Percentiles rank a stretch among this genome's conserved stretches.
phyloP scores from a whole-genome alignment of 2,113 vertebrate genomes.

The Scopus umbretta region DNA sequence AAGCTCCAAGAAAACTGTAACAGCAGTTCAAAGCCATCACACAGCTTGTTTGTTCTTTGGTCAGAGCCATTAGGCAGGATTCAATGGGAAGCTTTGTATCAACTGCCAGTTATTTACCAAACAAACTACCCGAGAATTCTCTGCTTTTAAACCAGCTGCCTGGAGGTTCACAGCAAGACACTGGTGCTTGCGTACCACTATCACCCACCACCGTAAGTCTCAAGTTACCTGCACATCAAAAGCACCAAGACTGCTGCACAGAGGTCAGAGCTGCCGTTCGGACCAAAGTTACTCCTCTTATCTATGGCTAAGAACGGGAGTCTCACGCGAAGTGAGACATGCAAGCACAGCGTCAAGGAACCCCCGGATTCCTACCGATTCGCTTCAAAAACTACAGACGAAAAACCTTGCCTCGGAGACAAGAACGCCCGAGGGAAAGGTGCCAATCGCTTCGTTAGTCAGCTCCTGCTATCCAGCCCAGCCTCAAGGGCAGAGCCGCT shows the following conservation, averaged over 20 bases:
- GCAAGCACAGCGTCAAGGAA: background rate
- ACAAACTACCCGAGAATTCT: background rate
- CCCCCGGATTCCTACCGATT: background rate
- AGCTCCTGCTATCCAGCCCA: background rate
- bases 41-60: background rate
- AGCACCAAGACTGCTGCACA: background rate
- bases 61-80: background rate
- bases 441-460: background rate
- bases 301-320: background rate
- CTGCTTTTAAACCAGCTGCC: background rate
- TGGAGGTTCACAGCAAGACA: background rate
- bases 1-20: background rate
- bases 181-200: too few species aligned
- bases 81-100: background rate
- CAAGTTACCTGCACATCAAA: background rate
- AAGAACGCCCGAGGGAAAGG: background rate
- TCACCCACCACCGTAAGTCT: background rate
- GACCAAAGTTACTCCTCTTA: background rate
- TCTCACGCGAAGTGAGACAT: fast-evolving
- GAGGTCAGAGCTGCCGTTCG: background rate
- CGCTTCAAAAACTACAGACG: fast-evolving
- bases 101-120: background rate
- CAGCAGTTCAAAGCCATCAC: background rate
- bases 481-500: constrained; percentile 31
- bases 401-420: background rate